Conservation (phyloP, 1,140 invertebrate species). For the Trachelipus rathkii region DNA sequence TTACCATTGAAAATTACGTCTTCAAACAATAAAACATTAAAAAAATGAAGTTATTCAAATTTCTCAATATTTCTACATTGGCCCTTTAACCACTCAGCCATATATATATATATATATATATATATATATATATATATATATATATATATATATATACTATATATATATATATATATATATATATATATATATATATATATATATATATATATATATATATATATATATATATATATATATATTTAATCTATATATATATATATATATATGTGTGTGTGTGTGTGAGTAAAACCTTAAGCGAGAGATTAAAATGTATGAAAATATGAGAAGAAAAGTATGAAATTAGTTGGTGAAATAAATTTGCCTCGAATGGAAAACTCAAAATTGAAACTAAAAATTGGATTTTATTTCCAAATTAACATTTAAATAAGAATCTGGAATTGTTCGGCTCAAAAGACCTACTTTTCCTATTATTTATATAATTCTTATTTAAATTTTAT, state of each 20-base stretch:
- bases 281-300: neutral
- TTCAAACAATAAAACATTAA: no score
- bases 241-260: neutral
- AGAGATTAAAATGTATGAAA: neutral
- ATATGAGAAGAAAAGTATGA: neutral
- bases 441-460: neutral
- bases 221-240: neutral
- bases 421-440: neutral
- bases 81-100: no score
- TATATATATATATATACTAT: neutral
- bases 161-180: no score
- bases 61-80: no score
- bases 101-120: slow-evolving; percentile 4
- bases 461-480: neutral
- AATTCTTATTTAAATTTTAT: neutral
- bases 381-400: slow-evolving; percentile 8
- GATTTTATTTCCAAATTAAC: neutral
- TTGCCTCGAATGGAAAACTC: neutral
- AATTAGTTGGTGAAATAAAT: neutral
- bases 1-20: no score
- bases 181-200: neutral
- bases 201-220: no score
- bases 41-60: no score
- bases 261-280: neutral
- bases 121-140: slow-evolving; percentile 1